Base-by-base conservation (phyloP, 2,888 invertebrate genomes). In the Lycaena phlaeas region DNA sequence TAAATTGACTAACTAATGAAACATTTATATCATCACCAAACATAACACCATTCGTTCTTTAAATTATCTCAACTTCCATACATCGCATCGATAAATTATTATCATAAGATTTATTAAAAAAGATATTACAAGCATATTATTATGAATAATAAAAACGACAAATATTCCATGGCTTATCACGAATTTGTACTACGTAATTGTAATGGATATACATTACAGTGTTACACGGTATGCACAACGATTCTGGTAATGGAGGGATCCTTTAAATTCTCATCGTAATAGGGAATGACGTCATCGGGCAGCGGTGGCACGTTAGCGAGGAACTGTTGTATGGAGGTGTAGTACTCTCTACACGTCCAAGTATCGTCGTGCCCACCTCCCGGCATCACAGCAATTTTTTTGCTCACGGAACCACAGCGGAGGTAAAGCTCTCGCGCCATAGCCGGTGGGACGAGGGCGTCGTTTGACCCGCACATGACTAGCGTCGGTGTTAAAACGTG, bases 311-410 rank as follows among this genome's bases (percentile, higher is more conserved):
- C 65, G 44, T 68, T 74, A 5, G 56, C 28, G 40, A 89, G 60
- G 54, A 88, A 88, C 45, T 85, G 74, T 54, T 86, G 85, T 44
- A 89, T 62, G 1, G 81, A 75, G 14, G 86, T 68, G 58, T 90
- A 92, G 57, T 95, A 97, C 48, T 93, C 94, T 46, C 91, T 88
- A 55, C 93, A 90, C 44, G 92, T 92, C 97, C 97, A 97, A 0
- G 97, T 97, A 69, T 97, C 96, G 61, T 97, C 97, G 71, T 98
- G 97, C 0, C 94, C 93, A 1, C 97, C 97, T 12, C 90, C 88
- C 2, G 90, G 88, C 68, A 97, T 88, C 59, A 92, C 89, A 14
- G 91, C 76, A 30, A 97, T 73, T 51, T 92, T 90, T 75, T 97
- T 97, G 54, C 89, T 86, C 14, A 87, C 71, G 47, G 95, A 92